Evolutionary conservation across 2,888 invertebrate species (phyloP).

Genomic region (Flexamia atlantica): DNA sequence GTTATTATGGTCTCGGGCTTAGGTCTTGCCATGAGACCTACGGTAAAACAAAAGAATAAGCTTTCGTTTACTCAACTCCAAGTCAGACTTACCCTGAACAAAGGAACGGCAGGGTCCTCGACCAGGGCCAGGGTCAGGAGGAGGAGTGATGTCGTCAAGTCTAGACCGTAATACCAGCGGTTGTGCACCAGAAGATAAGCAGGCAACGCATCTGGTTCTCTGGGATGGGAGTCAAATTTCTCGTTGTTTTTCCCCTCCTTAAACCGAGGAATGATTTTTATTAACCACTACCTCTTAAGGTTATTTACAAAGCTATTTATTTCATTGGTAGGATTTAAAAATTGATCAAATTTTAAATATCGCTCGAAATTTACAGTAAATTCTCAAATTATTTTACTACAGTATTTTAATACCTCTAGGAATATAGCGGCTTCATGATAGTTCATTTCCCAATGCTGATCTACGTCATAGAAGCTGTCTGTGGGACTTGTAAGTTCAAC

Average conservation of each 20-base stretch:
- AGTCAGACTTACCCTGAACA: conserved; percentile 84
- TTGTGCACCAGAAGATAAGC: conserved; percentile 93
- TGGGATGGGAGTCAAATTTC: conserved; percentile 93
- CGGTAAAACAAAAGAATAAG: too few species aligned
- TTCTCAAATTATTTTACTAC: too few species aligned
- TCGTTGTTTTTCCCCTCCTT: conserved; percentile 95
- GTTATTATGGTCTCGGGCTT: too few species aligned
- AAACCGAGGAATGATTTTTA: conserved; percentile 70
- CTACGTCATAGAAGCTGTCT: conserved; percentile 56
- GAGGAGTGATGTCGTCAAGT: conserved; percentile 86
- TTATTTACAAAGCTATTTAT: too few species aligned
- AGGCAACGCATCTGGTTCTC: conserved; percentile 88
- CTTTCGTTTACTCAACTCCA: too few species aligned
- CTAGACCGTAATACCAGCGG: conserved; percentile 90
- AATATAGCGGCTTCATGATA: conserved; percentile 94
- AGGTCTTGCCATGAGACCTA: too few species aligned
- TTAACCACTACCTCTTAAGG: too few species aligned
- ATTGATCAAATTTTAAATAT: too few species aligned
- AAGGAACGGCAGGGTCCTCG: conserved; percentile 88
- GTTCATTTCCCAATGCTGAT: conserved; percentile 87
- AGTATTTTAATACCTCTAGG: conserved; percentile 82
- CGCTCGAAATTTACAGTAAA: too few species aligned
- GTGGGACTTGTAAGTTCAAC: conserved; percentile 61
- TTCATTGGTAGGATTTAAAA: too few species aligned
- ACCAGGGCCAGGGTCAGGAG: conserved; percentile 87